phyloP scores from a whole-genome alignment of 1,140 invertebrate species.

The Hycleus phaleratus region DNA sequence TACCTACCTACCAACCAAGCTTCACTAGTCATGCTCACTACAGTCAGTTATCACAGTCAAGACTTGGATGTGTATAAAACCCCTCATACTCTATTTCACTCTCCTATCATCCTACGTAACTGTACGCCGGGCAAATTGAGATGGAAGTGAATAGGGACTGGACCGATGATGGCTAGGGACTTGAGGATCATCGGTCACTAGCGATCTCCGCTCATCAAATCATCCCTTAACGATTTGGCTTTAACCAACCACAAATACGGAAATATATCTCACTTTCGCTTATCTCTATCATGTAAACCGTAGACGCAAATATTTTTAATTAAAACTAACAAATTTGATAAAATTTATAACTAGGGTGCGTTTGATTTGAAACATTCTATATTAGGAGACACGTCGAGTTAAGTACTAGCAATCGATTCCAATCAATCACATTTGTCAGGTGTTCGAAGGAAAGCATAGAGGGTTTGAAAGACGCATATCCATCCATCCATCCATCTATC shows the following conservation, averaged over 20 bases:
- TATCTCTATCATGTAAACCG: too few species aligned
- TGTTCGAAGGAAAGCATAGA: slow-evolving; percentile 19
- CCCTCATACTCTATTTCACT: background rate
- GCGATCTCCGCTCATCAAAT: background rate
- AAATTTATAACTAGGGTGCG: too few species aligned
- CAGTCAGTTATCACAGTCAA: slow-evolving; percentile 7
- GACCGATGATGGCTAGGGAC: slow-evolving; percentile 11
- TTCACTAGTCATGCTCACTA: background rate
- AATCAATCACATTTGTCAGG: slow-evolving; percentile 39
- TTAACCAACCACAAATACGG: background rate
- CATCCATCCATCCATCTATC: slow-evolving; percentile 20
- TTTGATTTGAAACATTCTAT: background rate
- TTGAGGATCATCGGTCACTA: slow-evolving; percentile 4
- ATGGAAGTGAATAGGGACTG: slow-evolving; percentile 11
- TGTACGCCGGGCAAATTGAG: slow-evolving; percentile 7
- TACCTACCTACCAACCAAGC: slow-evolving; percentile 1
- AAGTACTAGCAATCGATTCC: slow-evolving; percentile 30
- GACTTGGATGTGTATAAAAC: too few species aligned
- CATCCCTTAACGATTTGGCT: background rate
- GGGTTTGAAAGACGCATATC: slow-evolving; percentile 4
- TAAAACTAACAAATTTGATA: too few species aligned
- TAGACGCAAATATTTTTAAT: too few species aligned
- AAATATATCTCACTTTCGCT: too few species aligned
- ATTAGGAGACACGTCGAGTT: background rate
- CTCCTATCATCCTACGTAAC: background rate